These are phyloP conservation scores for Aptenodytes patagonicus DNA, from an alignment of 2,113 vertebrate species.

Conservation along the genomic window DNA sequence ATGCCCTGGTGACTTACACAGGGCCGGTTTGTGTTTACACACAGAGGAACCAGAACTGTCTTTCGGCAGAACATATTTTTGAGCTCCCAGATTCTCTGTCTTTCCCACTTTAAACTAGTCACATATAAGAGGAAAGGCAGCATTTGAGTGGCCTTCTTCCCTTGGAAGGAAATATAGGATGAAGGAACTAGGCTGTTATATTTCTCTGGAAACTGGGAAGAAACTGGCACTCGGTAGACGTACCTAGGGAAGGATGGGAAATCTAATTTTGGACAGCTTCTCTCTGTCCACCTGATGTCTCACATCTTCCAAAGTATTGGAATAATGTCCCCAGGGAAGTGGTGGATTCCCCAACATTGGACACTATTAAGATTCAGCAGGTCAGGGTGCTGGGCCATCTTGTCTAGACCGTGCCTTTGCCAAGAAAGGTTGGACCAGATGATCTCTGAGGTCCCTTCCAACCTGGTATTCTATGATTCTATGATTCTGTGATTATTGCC, in stretches of 20 bases:
- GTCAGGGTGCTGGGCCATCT: too few species aligned
- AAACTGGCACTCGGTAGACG: accelerated
- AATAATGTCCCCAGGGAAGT: too few species aligned
- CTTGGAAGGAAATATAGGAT: neutral
- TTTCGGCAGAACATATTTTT: neutral
- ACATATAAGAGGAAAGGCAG: neutral
- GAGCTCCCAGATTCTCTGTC: neutral
- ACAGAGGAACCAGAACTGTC: neutral
- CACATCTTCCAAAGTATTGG: too few species aligned
- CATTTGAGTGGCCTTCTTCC: neutral
- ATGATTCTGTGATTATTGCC: neutral
- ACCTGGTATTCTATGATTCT: too few species aligned
- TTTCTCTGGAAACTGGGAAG: neutral
- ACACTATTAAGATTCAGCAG: too few species aligned
- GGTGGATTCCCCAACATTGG: too few species aligned
- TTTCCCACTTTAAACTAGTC: neutral
- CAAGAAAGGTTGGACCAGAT: too few species aligned
- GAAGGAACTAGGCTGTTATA: neutral
- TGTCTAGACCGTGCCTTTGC: too few species aligned
- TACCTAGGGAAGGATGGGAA: neutral
- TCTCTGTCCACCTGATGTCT: neutral
- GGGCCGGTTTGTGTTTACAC: neutral
- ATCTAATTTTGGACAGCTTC: neutral
- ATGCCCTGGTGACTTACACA: neutral
- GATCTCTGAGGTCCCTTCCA: too few species aligned